Base-by-base conservation (phyloP, 2,888 invertebrate genomes). In the Andricus quercusramuli region DNA sequence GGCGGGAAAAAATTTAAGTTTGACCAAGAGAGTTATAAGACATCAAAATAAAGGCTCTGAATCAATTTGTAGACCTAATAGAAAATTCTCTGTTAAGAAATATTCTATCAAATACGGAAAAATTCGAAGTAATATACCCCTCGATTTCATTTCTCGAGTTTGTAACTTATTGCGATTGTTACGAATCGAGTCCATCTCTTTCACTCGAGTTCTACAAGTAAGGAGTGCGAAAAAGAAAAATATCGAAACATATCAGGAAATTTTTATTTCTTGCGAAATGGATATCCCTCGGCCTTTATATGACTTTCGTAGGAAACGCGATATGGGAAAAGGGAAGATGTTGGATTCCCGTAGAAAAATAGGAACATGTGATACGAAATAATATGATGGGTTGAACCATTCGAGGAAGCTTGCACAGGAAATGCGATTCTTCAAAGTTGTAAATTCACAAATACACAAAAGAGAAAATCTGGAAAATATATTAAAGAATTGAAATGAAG, bases 351-450 rank as follows among this genome's bases (percentile, higher is more conserved):
- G 47, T 70, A 70, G 47, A 74, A 56, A 17, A 17, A 74, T 74
- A 74, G 74, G 32, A 74, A 74, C 56, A 74, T 74, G 74, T 74
- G 74, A 74, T 74, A 74, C 56, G 74, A 74, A 56, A 74, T 74
- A 74, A 56, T 74, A 74, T 74, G 56, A 74, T 74, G 74, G 56
- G 51, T 74, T 51, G 56, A 74, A 51, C 32, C 29, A 29, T 74
- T 56, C 56, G 74, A 74, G 74, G 32, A 56, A 74, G 74, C 56
- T 32, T 56, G 56, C 13, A 51, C 20, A 59, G 29, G 32, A 56
- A 74, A 74, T 74, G 32, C 74, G 68, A 68, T 68, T 68, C 47
- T 68, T 15, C 47, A 47, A 17, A 22, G 25, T 47, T 47, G 5
- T 44, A 25, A 25, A 47, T 47, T 47, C 44, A 47, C 22, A 68